Base-by-base conservation (phyloP, 2,888 invertebrate species). In the Thymelicus acteon region DNA sequence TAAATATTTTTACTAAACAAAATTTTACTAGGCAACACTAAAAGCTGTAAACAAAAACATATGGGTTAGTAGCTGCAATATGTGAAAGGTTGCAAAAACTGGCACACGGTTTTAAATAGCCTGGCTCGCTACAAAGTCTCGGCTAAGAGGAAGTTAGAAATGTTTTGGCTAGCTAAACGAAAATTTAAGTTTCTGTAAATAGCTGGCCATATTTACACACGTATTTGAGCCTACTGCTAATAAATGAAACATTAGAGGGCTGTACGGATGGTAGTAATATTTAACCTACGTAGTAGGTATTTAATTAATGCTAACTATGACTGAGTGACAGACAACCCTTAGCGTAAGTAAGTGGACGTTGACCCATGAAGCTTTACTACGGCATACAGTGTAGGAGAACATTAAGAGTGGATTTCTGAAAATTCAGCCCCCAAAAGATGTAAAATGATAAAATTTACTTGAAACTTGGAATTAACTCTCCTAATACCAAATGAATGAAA, bases 31-130 rank as follows among this genome's bases (percentile, higher is more conserved):
- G 44, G 44, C 44, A 19, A 31, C 48, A 24, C 44, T 19, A 24
- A 40, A 62, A 68, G n/a, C 57, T 13, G 62, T 58, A 48, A 62
- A 47, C 39, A 48, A 63, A 69, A 57, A 69, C 57, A 58, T 57
- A 62, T 62, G 48, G 69, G 63, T 63, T 58, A 69, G 58, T 47
- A 49, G 58, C 48, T 69, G 39, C 48, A 49, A 57, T 39, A 61
- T 48, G 47, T 40, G 52, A 62, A 68, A 68, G 57, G 69, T 63
- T 69, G 63, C 57, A 69, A 63, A 69, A 69, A 69, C 37, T 69
- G 49, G 48, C 62, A 57, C 68, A 63, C 65, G 65, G 48, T 63
- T 69, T 69, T 69, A 69, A 63, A 69, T 63, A 69, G 54, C 58
- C 58, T 48, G 47, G 62, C 40, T 63, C 63, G 62, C 63, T 69